A percentile compares a stretch with the other conserved stretches of the same genome.
Evolutionary conservation across 2,888 invertebrate genomes (phyloP).

Genomic region (Trisateles emortualis): DNA sequence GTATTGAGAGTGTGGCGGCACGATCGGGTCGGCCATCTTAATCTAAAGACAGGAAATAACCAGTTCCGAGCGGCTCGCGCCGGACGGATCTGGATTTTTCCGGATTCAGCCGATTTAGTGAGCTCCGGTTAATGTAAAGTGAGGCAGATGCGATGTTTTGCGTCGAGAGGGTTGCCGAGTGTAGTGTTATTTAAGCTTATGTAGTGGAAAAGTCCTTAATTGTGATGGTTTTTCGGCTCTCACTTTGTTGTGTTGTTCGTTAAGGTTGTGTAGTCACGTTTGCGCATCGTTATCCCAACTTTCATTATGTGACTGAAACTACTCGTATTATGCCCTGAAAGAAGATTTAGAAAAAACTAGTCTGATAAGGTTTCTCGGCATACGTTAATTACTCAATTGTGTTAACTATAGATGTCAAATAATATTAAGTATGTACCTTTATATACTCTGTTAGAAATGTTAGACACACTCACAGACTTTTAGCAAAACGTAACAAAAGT

Average conservation of each 20-base stretch:
- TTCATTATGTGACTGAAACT: constrained; percentile 10
- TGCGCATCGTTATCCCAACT: constrained; percentile 17
- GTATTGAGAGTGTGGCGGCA: constrained; percentile 38
- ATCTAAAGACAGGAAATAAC: constrained; percentile 73
- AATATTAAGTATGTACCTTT: too few species aligned
- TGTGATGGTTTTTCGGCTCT: constrained; percentile 34
- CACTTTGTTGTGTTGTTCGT: constrained; percentile 32
- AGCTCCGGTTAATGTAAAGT: constrained; percentile 49
- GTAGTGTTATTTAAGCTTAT: constrained; percentile 53
- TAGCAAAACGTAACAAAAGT: too few species aligned
- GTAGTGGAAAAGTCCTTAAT: constrained; percentile 62
- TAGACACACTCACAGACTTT: too few species aligned
- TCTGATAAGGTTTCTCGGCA: neutral
- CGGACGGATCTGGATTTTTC: constrained; percentile 72
- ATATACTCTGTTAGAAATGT: too few species aligned
- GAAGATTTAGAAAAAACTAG: neutral
- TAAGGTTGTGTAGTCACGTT: constrained; percentile 18
- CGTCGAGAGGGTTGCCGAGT: constrained; percentile 28
- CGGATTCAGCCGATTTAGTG: constrained; percentile 62
- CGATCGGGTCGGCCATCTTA: constrained; percentile 55
- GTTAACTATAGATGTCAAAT: too few species aligned
- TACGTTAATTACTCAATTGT: too few species aligned
- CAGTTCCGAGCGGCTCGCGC: constrained; percentile 63
- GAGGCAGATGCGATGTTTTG: constrained; percentile 51
- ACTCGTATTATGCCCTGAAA: neutral